Evolutionary conservation across 2,113 vertebrate species (phyloP).

Genomic region (Sisor rabdophorus): DNA sequence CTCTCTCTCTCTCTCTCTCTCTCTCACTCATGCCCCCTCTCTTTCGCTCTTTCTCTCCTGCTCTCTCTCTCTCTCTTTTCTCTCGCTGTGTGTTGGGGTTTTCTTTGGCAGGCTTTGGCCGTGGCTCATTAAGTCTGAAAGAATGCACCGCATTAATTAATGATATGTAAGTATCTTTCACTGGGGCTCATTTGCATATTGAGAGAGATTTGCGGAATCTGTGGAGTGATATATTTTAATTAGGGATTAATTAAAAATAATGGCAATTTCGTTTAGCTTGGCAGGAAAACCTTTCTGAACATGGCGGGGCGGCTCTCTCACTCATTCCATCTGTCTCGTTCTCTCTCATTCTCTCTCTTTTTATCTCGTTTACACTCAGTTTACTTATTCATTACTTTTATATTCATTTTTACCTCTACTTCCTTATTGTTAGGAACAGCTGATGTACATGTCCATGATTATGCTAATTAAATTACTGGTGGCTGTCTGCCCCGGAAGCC

Average conservation of each 20-base stretch:
- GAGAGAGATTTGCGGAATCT: constrained; percentile 99
- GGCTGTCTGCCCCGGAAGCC: not conserved
- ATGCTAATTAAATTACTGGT: constrained; percentile 23
- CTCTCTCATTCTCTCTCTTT: not conserved
- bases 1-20: not conserved
- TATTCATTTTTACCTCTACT: not conserved
- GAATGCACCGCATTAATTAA: constrained; percentile 99
- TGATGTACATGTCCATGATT: constrained; percentile 1
- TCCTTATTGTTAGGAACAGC: not conserved
- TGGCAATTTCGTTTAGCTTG: constrained; percentile 99
- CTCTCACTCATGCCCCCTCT: not conserved
- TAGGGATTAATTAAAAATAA: constrained; percentile 99
- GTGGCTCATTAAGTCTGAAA: constrained; percentile 98
- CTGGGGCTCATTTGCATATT: constrained; percentile 99
- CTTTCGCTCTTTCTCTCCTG: not conserved
- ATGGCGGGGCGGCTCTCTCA: constrained; percentile 39
- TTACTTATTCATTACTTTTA: not conserved
- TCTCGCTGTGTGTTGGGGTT: constrained; percentile 68
- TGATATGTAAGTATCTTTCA: constrained; percentile 99
- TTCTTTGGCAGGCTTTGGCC: constrained; percentile 86
- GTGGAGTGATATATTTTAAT: constrained; percentile 99
- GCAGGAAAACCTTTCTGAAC: constrained; percentile 72
- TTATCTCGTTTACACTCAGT: not conserved
- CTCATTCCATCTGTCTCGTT: constrained; percentile 32
- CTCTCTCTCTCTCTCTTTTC: not conserved